A percentile compares a stretch with the other conserved stretches of the same genome.
Evolutionary conservation across 1,140 invertebrate genomes (phyloP).

Genomic region (Trichomalopsis sarcophagae): DNA sequence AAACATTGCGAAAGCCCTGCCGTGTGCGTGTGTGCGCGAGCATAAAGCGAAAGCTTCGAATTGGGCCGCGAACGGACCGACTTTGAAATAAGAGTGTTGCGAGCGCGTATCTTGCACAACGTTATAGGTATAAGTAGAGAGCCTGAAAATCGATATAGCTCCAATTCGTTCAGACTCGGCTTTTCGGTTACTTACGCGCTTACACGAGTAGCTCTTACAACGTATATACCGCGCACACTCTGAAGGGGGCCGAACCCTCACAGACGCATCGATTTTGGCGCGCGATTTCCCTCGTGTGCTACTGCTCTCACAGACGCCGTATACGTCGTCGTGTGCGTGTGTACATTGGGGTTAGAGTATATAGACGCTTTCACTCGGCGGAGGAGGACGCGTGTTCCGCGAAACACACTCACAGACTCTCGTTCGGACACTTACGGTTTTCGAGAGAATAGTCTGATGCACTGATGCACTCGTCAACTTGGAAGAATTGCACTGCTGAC

Average conservation of each 20-base stretch:
- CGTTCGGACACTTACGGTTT: neutral
- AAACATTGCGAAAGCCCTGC: neutral
- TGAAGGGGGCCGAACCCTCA: neutral
- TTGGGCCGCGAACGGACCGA: neutral
- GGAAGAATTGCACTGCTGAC: neutral
- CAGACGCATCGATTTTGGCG: constrained; percentile 32
- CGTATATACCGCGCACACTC: no score
- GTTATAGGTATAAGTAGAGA: no score
- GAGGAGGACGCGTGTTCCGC: no score
- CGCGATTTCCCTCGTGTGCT: constrained; percentile 12
- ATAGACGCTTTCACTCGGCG: neutral
- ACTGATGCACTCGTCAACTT: neutral
- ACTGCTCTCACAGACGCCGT: neutral
- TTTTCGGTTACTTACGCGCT: no score
- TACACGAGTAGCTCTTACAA: no score
- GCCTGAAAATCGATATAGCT: no score
- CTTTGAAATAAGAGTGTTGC: neutral
- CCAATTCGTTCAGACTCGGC: no score
- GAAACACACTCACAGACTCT: no score
- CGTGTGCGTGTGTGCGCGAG: neutral
- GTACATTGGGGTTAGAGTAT: neutral
- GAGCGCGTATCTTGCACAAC: neutral
- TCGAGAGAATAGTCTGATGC: neutral
- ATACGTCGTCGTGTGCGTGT: neutral
- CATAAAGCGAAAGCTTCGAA: constrained; percentile 3